A percentile compares a stretch with the other conserved stretches of the same genome.
These are phyloP conservation scores for Coptodon rendalli DNA, from an alignment of 2,113 vertebrate genomes.

Conservation along the genomic window DNA sequence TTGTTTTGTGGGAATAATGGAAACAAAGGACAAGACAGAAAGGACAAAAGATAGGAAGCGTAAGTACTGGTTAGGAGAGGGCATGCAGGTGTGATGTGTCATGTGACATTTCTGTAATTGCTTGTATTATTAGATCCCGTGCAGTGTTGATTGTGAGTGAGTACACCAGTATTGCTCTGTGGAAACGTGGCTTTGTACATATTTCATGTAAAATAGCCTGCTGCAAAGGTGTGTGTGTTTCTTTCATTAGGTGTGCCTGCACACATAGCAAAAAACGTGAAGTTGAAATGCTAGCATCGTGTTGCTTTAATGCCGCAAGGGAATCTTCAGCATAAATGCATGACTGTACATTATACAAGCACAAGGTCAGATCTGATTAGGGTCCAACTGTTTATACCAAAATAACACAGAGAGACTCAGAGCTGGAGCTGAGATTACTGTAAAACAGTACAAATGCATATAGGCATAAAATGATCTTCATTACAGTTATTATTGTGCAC, in stretches of 20 bases:
- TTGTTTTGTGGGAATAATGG: neutral
- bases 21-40: neutral
- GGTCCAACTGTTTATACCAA: neutral
- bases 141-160: neutral
- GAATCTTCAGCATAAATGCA: slow-evolving; percentile 12
- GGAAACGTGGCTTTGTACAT: neutral
- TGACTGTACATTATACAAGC: neutral
- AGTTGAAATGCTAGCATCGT: slow-evolving; percentile 21
- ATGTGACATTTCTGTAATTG: neutral
- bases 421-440: neutral
- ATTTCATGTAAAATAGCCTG: neutral
- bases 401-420: neutral
- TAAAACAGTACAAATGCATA: neutral
- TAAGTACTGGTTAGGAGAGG: neutral
- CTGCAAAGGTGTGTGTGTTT: slow-evolving; percentile 3
- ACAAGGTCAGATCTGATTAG: neutral
- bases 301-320: neutral
- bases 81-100: neutral
- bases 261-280: slow-evolving; percentile 5
- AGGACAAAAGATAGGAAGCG: neutral
- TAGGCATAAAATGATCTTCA: neutral
- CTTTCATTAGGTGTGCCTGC: slow-evolving; percentile 2
- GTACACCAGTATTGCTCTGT: neutral
- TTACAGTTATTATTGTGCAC: neutral
- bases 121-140: neutral